Conservation (phyloP, 2,113 vertebrate genomes). For the Apteryx mantelli region DNA sequence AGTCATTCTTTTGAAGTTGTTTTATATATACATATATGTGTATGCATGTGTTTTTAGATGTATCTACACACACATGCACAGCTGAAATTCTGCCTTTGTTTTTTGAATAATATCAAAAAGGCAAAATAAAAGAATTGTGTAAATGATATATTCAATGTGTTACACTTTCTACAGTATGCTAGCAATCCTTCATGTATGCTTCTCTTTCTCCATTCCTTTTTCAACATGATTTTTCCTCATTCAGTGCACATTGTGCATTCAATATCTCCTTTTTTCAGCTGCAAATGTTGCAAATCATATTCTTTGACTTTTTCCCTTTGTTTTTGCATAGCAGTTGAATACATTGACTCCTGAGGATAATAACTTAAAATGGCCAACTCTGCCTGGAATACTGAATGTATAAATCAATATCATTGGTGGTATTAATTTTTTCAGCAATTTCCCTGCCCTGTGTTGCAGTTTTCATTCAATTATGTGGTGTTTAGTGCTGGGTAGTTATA, state of each 20-base stretch:
- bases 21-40: background rate
- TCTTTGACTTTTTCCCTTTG: constrained; percentile 10
- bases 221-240: background rate
- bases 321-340: constrained; percentile 7
- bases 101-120: background rate
- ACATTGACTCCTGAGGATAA: constrained; percentile 21
- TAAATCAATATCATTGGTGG: constrained; percentile 19
- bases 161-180: background rate
- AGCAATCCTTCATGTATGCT: background rate
- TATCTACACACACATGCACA: background rate
- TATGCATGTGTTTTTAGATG: background rate
- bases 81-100: background rate
- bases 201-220: background rate
- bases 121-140: background rate
- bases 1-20: background rate
- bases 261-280: background rate
- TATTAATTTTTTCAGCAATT: constrained; percentile 52
- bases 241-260: background rate
- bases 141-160: background rate
- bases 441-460: background rate
- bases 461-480: background rate
- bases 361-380: background rate
- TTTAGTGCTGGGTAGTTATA: background rate
- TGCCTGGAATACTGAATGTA: constrained; percentile 14
- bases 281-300: constrained; percentile 29